These are phyloP conservation scores for Oreochromis grahami DNA, from an alignment of 2,797 vertebrate genomes.

Conservation along the genomic window DNA sequence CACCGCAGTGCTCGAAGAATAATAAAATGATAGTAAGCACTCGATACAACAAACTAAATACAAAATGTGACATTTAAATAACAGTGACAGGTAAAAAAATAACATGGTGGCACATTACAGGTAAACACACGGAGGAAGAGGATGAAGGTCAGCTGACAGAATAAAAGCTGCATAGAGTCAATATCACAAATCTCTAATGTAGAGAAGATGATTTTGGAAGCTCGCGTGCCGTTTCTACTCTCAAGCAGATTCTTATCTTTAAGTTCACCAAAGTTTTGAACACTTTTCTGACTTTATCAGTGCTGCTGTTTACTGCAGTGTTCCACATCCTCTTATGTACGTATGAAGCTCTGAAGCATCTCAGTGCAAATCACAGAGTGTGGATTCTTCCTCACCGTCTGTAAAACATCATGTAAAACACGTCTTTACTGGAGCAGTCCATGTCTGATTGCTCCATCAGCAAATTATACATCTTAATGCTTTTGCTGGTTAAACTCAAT, in stretches of 20 bases:
- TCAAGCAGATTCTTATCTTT: neutral
- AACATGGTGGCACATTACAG: conserved; percentile 19
- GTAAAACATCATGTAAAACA: neutral
- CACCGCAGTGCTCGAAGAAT: neutral
- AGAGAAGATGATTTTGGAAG: conserved; percentile 39
- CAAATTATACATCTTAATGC: neutral
- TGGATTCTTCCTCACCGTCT: neutral
- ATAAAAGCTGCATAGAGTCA: conserved; percentile 47
- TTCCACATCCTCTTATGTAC: rapidly evolving
- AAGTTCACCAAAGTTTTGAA: rapidly evolving
- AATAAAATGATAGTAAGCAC: neutral
- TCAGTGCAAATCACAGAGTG: neutral
- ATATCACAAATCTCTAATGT: conserved; percentile 52
- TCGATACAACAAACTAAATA: neutral
- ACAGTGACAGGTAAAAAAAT: neutral
- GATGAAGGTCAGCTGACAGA: conserved; percentile 4
- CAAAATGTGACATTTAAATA: neutral
- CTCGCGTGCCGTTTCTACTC: neutral
- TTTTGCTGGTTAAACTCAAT: neutral
- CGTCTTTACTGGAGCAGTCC: neutral
- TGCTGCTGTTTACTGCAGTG: neutral
- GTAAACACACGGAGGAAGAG: neutral
- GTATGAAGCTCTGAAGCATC: neutral
- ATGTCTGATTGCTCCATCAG: neutral
- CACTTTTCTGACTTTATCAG: rapidly evolving